A percentile compares a stretch with the other conserved stretches of the same genome.
Conservation (phyloP, 2,113 vertebrate species). For the Pachyramphus minor region DNA sequence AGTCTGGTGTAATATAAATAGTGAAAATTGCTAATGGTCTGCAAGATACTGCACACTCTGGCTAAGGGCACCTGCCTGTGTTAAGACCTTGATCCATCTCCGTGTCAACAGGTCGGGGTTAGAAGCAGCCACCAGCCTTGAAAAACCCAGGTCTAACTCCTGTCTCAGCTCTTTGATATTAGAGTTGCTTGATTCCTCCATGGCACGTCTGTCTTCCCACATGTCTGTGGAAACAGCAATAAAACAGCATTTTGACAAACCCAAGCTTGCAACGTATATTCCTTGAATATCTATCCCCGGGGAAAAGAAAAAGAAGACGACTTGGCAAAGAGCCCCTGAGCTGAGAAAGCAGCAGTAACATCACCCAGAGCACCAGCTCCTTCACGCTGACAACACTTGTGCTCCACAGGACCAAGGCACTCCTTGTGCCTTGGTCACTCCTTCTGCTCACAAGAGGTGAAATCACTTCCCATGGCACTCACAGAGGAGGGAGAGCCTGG, state of each 20-base stretch:
- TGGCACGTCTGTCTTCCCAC: neutral
- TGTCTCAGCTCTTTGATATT: neutral
- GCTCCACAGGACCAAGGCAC: neutral
- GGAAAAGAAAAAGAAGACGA: neutral
- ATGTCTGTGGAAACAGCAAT: neutral
- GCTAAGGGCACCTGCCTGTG: neutral
- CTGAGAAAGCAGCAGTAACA: fast-evolving
- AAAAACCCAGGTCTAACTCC: neutral
- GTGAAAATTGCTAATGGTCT: neutral
- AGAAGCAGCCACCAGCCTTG: neutral
- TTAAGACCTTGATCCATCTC: neutral
- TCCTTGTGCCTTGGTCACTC: too few species aligned
- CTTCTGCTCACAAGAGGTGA: neutral
- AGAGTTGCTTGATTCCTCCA: neutral
- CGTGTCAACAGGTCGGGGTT: neutral
- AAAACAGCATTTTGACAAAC: neutral
- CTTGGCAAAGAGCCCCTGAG: neutral
- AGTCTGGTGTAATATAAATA: neutral
- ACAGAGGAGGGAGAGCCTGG: neutral
- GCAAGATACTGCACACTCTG: neutral
- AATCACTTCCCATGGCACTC: neutral
- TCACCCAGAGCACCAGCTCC: neutral
- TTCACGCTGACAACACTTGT: neutral
- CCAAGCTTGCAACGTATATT: neutral
- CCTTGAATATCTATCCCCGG: neutral